phyloP scores from a whole-genome alignment of 2,113 vertebrate genomes.

The Synchiropus splendidus region DNA sequence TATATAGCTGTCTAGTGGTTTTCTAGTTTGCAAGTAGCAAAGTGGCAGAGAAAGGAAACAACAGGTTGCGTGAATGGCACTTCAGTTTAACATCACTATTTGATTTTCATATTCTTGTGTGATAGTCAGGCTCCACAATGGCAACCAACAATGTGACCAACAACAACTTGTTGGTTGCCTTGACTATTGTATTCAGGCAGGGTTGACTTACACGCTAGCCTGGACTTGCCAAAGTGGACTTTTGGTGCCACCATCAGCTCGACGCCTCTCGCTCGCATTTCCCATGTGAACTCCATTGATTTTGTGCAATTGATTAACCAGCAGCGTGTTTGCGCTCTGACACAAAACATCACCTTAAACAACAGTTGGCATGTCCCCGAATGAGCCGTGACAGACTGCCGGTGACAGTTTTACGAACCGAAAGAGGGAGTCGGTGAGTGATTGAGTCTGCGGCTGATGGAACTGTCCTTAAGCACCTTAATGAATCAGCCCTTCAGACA shows the following conservation, averaged over 20 bases:
- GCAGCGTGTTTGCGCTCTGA: conserved; percentile 53
- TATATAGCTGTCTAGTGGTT: too few species aligned
- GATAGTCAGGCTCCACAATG: too few species aligned
- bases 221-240: too few species aligned
- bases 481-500: conserved; percentile 53
- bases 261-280: conserved; percentile 37
- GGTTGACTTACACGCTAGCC: too few species aligned
- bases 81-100: too few species aligned
- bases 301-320: conserved; percentile 58
- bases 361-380: conserved; percentile 54
- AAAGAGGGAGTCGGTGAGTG: conserved; percentile 30
- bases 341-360: conserved; percentile 62
- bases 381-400: conserved; percentile 39
- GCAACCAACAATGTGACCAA: too few species aligned
- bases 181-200: too few species aligned
- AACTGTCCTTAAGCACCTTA: conserved; percentile 44
- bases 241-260: conserved; percentile 19
- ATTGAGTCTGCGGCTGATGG: conserved; percentile 44
- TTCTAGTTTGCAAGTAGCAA: too few species aligned
- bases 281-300: conserved; percentile 47
- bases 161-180: too few species aligned
- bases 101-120: too few species aligned
- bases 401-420: conserved; percentile 51
- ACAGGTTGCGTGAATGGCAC: too few species aligned
- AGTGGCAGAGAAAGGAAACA: too few species aligned